Conservation (phyloP, 2,113 vertebrate genomes). For the Mungos mungo region DNA sequence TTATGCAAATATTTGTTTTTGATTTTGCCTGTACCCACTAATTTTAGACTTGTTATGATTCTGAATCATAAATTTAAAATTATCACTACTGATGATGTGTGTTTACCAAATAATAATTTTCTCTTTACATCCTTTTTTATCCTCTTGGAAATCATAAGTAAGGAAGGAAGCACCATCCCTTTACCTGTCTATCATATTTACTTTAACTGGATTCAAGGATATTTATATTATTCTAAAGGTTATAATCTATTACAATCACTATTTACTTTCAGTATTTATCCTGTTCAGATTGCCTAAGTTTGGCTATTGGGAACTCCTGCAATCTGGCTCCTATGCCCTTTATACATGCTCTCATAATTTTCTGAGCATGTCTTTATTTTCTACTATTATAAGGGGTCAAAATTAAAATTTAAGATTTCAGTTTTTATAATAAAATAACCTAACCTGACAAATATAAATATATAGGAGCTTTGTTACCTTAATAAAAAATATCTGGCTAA, state of each 20-base stretch:
- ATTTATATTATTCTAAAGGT: not conserved
- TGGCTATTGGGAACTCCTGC: not conserved
- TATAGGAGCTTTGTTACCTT: not conserved
- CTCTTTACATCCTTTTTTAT: not conserved
- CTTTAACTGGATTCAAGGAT: not conserved
- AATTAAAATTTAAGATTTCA: not conserved
- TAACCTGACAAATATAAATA: not conserved
- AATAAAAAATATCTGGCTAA: not conserved
- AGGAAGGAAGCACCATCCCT: not conserved
- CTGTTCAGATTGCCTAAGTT: not conserved
- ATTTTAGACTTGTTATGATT: not conserved
- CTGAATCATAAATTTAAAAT: not conserved
- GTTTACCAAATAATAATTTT: not conserved
- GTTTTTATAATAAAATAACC: not conserved
- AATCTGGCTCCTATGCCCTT: not conserved
- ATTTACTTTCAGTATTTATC: not conserved
- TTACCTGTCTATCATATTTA: not conserved
- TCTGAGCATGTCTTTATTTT: not conserved
- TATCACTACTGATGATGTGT: not conserved
- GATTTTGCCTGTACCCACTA: not conserved
- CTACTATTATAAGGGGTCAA: not conserved
- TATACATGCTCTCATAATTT: not conserved
- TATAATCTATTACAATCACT: not conserved
- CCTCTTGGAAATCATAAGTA: not conserved
- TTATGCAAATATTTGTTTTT: not conserved